Base-by-base conservation (phyloP, 1,140 invertebrate species). In the Drosophila athabasca region DNA sequence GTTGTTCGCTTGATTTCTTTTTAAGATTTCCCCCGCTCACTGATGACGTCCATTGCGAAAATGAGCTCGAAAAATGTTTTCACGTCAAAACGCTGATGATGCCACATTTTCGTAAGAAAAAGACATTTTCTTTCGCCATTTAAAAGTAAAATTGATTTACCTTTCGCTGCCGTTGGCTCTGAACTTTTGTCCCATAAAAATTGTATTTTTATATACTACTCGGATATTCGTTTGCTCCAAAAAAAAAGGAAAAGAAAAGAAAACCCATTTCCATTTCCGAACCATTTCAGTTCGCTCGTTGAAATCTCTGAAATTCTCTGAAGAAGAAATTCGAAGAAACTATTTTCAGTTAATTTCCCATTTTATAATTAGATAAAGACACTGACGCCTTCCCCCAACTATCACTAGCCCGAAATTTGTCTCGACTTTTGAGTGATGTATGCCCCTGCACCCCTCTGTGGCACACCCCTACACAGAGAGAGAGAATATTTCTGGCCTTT, bases 401-500 rank as follows among this genome's bases (percentile, higher is more conserved):
- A 69, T 70, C 65, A 70, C 67, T 44, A 69, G 46, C 35, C 67
- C 19, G 29, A 41, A 35, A 44, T 57, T 68, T 35, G 67, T 70
- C 65, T 58, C 67, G 50, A 48, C 67, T 50, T 45, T 69, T 69
- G 65, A 70, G 44, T 50, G 45, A 69, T 69, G 51, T 48, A 8
- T 19, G 45, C 17, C 7, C 17, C 19, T 17, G 26, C 6, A 11
- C 48, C 35, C 11, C 11, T 11, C 35, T 11, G 11, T 5, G 35
- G 13, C 35, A 39, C 17, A 19, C 17, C 17, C 17, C 17, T 19
- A 19, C 17, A 19, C 17, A 13, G 11, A 19, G 11, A 39, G 35
- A 39, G 35, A 39, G 35, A 39, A 39, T 5, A 65, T 85, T 76
- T 84, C 76, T 80, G 81, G 73, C 76, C 76, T 77, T 84, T 80